Conservation (phyloP, 2,888 invertebrate species). For the Coecobrya sp. region DNA sequence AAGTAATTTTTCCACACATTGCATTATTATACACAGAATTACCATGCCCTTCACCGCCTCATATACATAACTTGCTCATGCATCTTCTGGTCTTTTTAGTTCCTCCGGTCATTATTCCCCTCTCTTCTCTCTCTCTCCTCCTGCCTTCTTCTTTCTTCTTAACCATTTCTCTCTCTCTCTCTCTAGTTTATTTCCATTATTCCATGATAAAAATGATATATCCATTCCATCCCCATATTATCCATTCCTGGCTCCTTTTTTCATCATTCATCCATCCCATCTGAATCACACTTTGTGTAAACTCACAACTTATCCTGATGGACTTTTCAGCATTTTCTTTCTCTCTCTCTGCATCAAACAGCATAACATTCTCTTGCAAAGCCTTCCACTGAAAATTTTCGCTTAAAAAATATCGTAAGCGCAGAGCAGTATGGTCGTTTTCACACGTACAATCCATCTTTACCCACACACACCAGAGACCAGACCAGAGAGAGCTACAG, state of each 20-base stretch:
- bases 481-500: background rate
- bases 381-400: no score
- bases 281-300: constrained; percentile 17
- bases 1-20: no score
- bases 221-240: background rate
- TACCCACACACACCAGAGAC: background rate
- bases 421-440: background rate
- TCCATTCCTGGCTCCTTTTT: background rate
- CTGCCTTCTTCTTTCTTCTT: background rate
- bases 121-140: background rate
- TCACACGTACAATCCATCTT: background rate
- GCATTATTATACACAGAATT: no score
- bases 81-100: constrained; percentile 25
- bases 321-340: no score
- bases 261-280: background rate
- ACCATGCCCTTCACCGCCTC: constrained; percentile 22
- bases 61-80: background rate
- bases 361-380: no score
- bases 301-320: background rate
- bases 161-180: constrained; percentile 22
- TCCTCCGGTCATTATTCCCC: constrained; percentile 67
- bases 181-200: constrained; percentile 30
- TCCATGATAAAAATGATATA: constrained; percentile 30
- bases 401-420: no score
- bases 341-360: no score